Base-by-base conservation (phyloP, 2,888 invertebrate species). In the Caenorhabditis uteleia region DNA sequence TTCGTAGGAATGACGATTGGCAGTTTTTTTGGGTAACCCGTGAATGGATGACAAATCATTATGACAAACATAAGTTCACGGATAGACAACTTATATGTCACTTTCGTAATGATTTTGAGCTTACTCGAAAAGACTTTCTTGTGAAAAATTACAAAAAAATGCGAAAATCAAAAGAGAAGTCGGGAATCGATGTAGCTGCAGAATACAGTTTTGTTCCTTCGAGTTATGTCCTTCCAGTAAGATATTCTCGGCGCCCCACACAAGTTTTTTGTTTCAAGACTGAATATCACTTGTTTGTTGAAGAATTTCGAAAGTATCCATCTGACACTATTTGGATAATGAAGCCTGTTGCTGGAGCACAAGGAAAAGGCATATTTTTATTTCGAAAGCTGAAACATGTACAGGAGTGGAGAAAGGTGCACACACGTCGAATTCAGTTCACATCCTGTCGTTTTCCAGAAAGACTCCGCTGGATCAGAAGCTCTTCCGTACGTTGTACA, bases 291-390 rank as follows among this genome's bases (percentile, higher is more conserved):
- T 85, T 88, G 79, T 88, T 89, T 79, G 86, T 88, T 44, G 88
- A 88, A 74, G 88, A 88, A 75, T 88, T 88, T 75, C 85, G 87
- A 69, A 86, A 85, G 56, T 85, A 85, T 57, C 86, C 86, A 2
- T 48, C 68, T 1, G 87, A 87, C 10, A 85, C 85, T 3, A 87
- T 87, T n/a, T 88, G 88, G 88, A 89, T 88, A 50, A 88, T 89
- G 84, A 89, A 89, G 75, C 88, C 88, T 1, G 87, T 87, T 0
- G 86, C 86, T 2, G 87, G 87, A 29, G 87, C 88, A 10, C 88
- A 88, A 82, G 88, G 88, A 18, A 85, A 85, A 59, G 88, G 88
- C 10, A 89, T 89, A 38, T 89, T 89, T 77, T 83, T 89, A 18
- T 88, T 89, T 77, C 83, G 87, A 49, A 86, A 86, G 79, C 84